Base-by-base conservation (phyloP, 2,797 vertebrate species). In the Schizopygopsis malacanthus region DNA sequence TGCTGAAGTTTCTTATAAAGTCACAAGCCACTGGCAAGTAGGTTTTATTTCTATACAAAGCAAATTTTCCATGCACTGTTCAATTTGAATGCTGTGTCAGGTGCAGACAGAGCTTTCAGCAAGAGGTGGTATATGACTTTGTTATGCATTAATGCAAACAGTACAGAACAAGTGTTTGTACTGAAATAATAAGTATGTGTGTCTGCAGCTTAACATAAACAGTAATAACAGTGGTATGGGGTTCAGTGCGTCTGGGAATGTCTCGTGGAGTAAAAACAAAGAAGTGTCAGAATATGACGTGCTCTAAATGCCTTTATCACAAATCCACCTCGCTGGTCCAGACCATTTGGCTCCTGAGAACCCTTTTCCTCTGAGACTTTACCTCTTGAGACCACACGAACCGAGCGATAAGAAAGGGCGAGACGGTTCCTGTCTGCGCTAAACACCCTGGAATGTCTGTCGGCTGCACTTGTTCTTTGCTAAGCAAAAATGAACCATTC, bases 381-480 rank as follows among this genome's bases (percentile, higher is more conserved):
- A 73, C 84, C 69, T 85, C 43, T 15, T 15, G 54, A 71, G 69
- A 80, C 65, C 33, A 69, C 50, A 59, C 12, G 20, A 70, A 41
- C 28, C 0, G 15, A 85, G 43, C 4, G 84, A 85, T 73, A 85
- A 80, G 69, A 52, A 71, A 54, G 56, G 43, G 54, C 73, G 43
- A 80, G 56, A 72, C 77, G 61, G 54, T 79, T 85, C 28, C 76
- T 72, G 76, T 80, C 84, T 80, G 67, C 20, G 6, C 84, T 85
- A 52, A 72, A 80, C 28, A 71, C 84, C 22, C 41, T 72, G 84
- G 84, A 85, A 85, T 85, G 84, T 85, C 52, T 85, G 41, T 59
- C 67, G 41, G 84, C 84, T 50, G 54, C 77, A 72, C 52, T 70
- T 79, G 76, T 71, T 65, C 83, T 85, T 37, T 45, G 76, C 83